Evolutionary conservation across 2,113 vertebrate genomes (phyloP).

Genomic region (Manacus vitellinus): DNA sequence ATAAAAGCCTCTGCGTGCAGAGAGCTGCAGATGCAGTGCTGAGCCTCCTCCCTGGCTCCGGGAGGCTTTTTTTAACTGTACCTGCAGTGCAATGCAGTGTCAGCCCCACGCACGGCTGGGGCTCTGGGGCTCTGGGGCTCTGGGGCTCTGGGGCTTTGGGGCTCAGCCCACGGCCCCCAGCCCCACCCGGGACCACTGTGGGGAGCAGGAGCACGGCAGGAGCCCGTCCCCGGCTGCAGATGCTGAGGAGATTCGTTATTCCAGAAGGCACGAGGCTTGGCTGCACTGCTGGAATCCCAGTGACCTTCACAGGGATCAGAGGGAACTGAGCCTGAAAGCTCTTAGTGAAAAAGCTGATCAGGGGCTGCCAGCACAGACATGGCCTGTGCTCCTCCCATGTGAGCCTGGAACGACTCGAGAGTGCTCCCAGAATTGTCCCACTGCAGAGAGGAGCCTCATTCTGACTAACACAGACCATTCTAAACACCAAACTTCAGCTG

Average conservation of each 20-base stretch:
- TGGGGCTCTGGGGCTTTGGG: background rate
- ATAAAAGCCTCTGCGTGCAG: background rate
- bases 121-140: background rate
- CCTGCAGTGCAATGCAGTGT: background rate
- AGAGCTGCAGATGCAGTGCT: constrained; percentile 30
- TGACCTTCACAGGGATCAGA: constrained; percentile 22
- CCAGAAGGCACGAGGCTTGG: background rate
- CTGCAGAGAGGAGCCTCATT: background rate
- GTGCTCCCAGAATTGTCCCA: background rate
- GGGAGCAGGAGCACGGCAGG: background rate
- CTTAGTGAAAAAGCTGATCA: background rate
- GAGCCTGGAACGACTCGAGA: background rate
- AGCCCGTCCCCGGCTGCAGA: rapidly evolving
- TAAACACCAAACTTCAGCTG: background rate
- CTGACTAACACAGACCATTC: background rate
- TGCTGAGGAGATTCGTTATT: background rate
- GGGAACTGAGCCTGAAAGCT: background rate
- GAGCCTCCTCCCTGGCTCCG: background rate
- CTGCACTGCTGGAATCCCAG: background rate
- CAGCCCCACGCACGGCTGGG: background rate
- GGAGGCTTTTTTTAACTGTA: background rate
- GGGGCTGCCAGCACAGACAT: background rate
- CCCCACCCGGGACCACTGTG: background rate
- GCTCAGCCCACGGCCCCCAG: background rate
- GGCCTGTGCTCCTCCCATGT: background rate